A percentile compares a stretch with the other conserved stretches of the same genome.
Conservation (phyloP, 2,113 vertebrate genomes). For the Cryptoleucopteryx plumbea region DNA sequence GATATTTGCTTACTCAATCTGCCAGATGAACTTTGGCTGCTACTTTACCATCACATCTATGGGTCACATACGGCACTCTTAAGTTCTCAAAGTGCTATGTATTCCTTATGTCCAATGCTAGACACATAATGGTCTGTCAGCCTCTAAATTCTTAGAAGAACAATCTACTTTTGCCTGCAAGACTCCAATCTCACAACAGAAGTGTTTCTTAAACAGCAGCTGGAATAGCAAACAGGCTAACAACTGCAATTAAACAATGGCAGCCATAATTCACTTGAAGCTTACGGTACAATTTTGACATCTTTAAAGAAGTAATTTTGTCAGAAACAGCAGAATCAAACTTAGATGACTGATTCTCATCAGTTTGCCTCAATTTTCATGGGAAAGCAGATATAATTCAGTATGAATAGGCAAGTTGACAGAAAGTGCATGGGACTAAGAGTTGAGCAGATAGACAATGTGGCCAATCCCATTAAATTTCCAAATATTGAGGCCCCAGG, state of each 20-base stretch:
- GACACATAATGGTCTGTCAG: not conserved
- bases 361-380: not conserved
- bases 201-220: not conserved
- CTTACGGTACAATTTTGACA: not conserved
- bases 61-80: not conserved
- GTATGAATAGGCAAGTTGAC: not conserved
- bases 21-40: not conserved
- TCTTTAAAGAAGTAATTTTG: not conserved
- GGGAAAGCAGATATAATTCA: not conserved
- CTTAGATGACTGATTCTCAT: not conserved
- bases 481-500: not conserved
- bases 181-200: not conserved
- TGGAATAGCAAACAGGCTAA: not conserved
- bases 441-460: not conserved
- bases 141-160: not conserved
- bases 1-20: constrained; percentile 32
- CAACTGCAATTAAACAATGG: not conserved
- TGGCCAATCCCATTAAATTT: not conserved
- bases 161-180: not conserved
- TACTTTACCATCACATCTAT: not conserved
- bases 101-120: not conserved
- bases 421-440: not conserved
- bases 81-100: not conserved
- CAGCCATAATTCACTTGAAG: not conserved
- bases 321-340: not conserved